Evolutionary conservation across 2,888 invertebrate species (phyloP), one percentile per base, ranked within the genome.

Genomic region (Ichneumoninae sp.): DNA sequence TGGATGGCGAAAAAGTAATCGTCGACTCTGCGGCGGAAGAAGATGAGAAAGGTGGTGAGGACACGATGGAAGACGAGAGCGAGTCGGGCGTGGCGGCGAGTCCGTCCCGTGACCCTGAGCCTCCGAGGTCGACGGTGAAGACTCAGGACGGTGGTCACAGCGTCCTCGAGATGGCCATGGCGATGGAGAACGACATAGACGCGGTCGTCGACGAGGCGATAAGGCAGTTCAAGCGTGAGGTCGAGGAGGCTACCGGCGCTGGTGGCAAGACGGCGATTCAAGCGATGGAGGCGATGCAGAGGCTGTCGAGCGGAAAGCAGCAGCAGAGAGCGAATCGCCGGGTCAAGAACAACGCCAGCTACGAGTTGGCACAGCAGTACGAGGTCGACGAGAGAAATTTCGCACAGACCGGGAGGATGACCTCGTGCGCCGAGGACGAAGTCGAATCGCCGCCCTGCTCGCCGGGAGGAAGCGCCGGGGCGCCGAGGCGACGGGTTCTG

Each of bases 301-400:
- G 86, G 13, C 86, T 89, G 5, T 68, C 68, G 3, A 76, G 73
- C 30, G 83, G 66, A 19, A 83, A 86, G 50, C 63, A 82, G n/a
- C 83, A 87, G 13, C 87, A 87, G 47, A 81, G 81, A 10, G 57
- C 82, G 6, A 83, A 52, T 47, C 77, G 89, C 60, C 87, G 87
- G n/a, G 90, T 91, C 30, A 92, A 91, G 84, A 93, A 93, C 75
- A 93, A 93, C 83, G 93, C 93, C 0, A 93, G 93, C 66, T 93
- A 93, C 88, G 93, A 93, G 74, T 82, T 94, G 6, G 93, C 93
- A 0, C 93, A 93, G 70, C 92, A 93, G 68, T 90, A 84, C 82
- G 91, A 90, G 65, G 86, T 93, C 6, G 89, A 92, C 83, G 92
- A 92, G 70, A 87, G 54, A 30, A 87, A 77, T 52, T 86, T 90